Evolutionary conservation across 2,113 vertebrate genomes (phyloP).

Genomic region (Cynopterus brachyotis): DNA sequence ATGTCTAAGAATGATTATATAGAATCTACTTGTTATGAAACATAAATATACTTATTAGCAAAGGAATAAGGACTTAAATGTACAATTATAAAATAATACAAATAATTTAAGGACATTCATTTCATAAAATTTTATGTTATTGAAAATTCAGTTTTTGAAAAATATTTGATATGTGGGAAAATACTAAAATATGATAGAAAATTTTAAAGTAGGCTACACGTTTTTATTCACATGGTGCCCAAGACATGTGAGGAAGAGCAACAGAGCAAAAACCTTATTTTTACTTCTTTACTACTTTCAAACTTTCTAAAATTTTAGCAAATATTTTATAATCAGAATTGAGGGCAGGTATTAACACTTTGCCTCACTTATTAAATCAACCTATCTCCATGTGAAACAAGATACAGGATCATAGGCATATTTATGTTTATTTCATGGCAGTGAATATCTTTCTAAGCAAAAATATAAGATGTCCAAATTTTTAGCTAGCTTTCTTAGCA

Average conservation of each 20-base stretch:
- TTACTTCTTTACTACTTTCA: not conserved
- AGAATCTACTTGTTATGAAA: not conserved
- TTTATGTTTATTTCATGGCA: not conserved
- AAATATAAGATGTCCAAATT: not conserved
- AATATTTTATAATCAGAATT: not conserved
- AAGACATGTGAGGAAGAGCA: not conserved
- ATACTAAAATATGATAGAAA: not conserved
- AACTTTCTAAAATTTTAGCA: not conserved
- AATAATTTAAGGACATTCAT: not conserved
- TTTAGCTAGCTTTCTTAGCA: not conserved
- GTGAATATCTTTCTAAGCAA: slow-evolving; percentile 3
- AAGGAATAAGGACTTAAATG: not conserved
- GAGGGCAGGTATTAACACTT: not conserved
- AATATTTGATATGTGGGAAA: slow-evolving; percentile 20
- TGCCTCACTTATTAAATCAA: not conserved
- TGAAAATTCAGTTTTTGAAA: not conserved
- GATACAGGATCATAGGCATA: not conserved
- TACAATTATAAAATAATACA: not conserved
- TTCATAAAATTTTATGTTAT: not conserved
- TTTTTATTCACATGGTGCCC: not conserved
- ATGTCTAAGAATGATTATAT: not conserved
- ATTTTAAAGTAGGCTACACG: not conserved
- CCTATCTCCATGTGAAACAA: not conserved
- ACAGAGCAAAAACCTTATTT: not conserved
- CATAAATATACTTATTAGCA: not conserved